Percentiles rank a stretch among this genome's conserved stretches.
Conservation (phyloP, 2,113 vertebrate genomes). For the Lagenorhynchus albirostris region DNA sequence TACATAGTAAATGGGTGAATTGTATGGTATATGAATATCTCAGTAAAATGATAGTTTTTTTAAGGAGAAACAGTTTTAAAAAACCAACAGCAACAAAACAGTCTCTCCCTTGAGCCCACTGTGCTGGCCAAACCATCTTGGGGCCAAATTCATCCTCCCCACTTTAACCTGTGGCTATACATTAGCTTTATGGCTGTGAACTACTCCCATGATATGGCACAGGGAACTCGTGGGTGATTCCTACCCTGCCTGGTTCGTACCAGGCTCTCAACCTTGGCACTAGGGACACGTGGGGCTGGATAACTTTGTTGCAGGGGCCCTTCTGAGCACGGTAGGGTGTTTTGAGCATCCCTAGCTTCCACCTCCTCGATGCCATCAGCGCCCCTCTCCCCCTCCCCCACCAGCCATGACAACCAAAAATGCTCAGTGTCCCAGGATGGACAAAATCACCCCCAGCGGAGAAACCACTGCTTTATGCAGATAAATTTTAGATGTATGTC, state of each 20-base stretch:
- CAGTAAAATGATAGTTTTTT: background rate
- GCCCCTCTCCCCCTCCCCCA: rapidly evolving
- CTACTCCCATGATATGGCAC: rapidly evolving
- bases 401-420: background rate
- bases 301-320: rapidly evolving
- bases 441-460: rapidly evolving
- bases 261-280: rapidly evolving
- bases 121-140: no score
- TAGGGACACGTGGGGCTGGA: rapidly evolving
- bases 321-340: rapidly evolving
- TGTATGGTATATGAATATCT: background rate
- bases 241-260: no score
- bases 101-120: no score
- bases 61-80: background rate
- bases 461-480: background rate
- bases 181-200: background rate
- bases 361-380: rapidly evolving
- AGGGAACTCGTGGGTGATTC: background rate
- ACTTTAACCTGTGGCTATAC: rapidly evolving
- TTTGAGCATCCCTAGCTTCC: background rate
- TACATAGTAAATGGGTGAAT: background rate
- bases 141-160: background rate
- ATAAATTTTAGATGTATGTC: rapidly evolving
- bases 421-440: background rate
- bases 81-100: background rate